These are phyloP conservation scores for Orbicella faveolata DNA, from an alignment of 64 coral and sea anemone species.

Conservation along the genomic window DNA sequence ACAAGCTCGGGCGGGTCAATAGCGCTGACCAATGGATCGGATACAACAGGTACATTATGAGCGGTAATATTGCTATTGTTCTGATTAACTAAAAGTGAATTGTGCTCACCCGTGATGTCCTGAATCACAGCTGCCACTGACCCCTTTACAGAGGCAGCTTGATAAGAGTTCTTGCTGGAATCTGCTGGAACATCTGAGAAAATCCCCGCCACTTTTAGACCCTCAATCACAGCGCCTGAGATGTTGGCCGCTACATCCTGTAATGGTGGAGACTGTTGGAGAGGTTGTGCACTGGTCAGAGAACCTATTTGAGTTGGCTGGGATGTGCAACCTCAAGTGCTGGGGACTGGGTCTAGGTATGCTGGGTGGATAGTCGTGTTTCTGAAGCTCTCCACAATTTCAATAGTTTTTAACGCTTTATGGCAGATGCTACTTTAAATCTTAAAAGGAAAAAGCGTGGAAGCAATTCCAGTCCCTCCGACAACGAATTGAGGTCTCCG, in stretches of 20 bases:
- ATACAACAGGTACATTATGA: neutral
- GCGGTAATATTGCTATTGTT: neutral
- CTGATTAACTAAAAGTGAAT: neutral
- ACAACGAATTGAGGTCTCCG: neutral
- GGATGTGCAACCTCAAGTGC: neutral
- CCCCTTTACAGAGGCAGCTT: neutral
- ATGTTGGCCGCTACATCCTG: neutral
- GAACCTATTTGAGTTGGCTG: neutral
- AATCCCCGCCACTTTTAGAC: neutral
- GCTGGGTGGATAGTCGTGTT: neutral
- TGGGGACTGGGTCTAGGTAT: neutral
- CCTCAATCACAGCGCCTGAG: neutral
- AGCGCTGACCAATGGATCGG: neutral
- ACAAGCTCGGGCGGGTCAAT: neutral
- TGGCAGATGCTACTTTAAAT: neutral
- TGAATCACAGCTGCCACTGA: neutral
- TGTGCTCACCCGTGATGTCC: neutral
- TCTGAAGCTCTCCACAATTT: no score
- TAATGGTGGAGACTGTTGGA: neutral
- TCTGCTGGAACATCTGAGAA: neutral
- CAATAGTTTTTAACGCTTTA: neutral
- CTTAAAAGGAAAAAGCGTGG: conserved; percentile 15
- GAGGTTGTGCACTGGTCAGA: neutral
- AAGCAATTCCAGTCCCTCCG: conserved; percentile 11
- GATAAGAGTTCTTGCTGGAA: neutral